Evolutionary conservation across 2,113 vertebrate genomes (phyloP).

Genomic region (Acinonyx jubatus): DNA sequence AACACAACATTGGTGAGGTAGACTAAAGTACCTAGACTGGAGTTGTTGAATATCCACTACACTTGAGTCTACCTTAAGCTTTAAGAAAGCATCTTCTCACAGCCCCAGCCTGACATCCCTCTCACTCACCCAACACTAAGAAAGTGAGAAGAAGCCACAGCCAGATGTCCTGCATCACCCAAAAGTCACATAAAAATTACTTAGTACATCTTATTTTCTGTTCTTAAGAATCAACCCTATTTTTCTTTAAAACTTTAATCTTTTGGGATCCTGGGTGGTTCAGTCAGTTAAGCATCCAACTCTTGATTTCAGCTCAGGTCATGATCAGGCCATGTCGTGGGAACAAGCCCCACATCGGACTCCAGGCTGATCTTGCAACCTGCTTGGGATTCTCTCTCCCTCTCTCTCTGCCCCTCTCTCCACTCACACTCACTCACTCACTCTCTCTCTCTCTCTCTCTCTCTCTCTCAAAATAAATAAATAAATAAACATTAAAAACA

Average conservation of each 20-base stretch:
- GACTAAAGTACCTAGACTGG: not conserved
- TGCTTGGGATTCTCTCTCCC: too few relatives aligned
- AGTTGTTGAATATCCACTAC: not conserved
- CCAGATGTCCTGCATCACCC: not conserved
- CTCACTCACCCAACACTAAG: not conserved
- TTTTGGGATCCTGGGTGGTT: too few relatives aligned
- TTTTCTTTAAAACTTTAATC: not conserved
- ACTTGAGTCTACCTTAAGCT: not conserved
- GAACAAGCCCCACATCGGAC: too few relatives aligned
- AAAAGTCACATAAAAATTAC: not conserved
- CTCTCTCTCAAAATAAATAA: too few relatives aligned
- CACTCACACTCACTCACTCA: too few relatives aligned
- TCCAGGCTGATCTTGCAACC: too few relatives aligned
- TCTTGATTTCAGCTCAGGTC: too few relatives aligned
- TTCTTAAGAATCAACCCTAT: not conserved
- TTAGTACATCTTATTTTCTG: not conserved
- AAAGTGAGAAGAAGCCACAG: not conserved
- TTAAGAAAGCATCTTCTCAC: not conserved
- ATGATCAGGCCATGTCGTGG: too few relatives aligned
- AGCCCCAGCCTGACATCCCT: not conserved
- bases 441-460: too few relatives aligned
- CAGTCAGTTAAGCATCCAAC: too few relatives aligned
- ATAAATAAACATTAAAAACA: too few relatives aligned
- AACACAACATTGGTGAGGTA: not conserved
- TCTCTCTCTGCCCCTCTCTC: too few relatives aligned